Evolutionary conservation across 2,113 vertebrate genomes (phyloP), one percentile per base, ranked within the genome.

Genomic region (Porphyrio hochstetteri): DNA sequence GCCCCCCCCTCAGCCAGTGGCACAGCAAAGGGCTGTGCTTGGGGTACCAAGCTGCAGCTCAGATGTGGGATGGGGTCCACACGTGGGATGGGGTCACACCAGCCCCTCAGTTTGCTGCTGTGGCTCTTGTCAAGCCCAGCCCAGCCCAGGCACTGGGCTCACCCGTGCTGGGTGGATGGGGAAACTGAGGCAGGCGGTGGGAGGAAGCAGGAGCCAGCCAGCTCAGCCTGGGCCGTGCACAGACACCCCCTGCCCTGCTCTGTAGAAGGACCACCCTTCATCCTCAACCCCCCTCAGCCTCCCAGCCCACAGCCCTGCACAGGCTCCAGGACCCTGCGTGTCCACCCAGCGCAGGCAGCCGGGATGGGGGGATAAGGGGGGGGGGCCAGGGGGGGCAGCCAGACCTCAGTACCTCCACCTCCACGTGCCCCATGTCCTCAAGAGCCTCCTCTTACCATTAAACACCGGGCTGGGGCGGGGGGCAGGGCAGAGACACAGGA

Each of bases 371-470:
- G 42, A 14, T 6, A 6, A 14, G 42, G 42, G 42, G 42, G 42
- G 42, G 42, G 42, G 42, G 42, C 6, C n/a, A n/a, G n/a, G 57
- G 82, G 70, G 25, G 71, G 64, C 77, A 53, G 97, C 97, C 97
- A 92, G 98, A 97, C 93, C 50, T 96, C 97, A 98, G 98, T 99
- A 99, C 99, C 99, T 99, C 99, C 98, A 97, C 98, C 99, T 99
- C 99, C 99, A 99, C 91, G 98, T 98, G 98, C 98, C 98, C 97
- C 99, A 99, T 96, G 99, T 99, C 98, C 98, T 98, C 99, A 99
- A 99, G 99, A 99, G 98, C 99, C 98, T 98, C 98, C 99, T 98
- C 98, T 99, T 99, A 99, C 98, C 99, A 98, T 98, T 99, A 98
- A 99, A 97, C 97, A 99, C 98, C 88, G 98, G 99, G 99, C 99